These are phyloP conservation scores for Tachina fera DNA, from an alignment of 2,888 invertebrate genomes.

Conservation along the genomic window DNA sequence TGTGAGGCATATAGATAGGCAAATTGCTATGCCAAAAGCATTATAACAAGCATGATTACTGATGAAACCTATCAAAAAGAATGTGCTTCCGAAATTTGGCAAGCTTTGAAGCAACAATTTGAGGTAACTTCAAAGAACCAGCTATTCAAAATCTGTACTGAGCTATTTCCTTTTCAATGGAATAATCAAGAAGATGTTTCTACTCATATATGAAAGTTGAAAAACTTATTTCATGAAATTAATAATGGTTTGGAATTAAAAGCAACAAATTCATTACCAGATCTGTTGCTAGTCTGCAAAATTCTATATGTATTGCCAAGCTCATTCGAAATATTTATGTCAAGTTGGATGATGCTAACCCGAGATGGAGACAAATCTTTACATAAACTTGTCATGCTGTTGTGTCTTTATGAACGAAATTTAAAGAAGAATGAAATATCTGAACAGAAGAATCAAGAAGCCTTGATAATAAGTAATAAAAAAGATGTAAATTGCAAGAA, in stretches of 20 bases:
- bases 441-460: background rate
- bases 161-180: constrained; percentile 11
- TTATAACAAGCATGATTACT: too few relatives aligned
- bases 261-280: too few relatives aligned
- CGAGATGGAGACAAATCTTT: background rate
- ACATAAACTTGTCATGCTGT: background rate
- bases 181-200: constrained; percentile 4
- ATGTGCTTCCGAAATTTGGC: constrained; percentile 1
- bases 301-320: too few relatives aligned
- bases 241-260: too few relatives aligned
- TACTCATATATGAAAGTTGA: too few relatives aligned
- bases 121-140: constrained; percentile 12
- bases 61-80: too few relatives aligned
- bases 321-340: constrained; percentile 7
- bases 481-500: too few relatives aligned
- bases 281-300: too few relatives aligned
- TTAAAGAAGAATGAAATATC: background rate
- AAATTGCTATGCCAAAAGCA: too few relatives aligned
- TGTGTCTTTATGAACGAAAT: background rate
- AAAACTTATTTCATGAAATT: too few relatives aligned
- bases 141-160: constrained; percentile 10
- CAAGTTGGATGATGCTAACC: constrained; percentile 24
- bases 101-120: constrained; percentile 19
- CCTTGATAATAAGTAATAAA: background rate
- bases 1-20: too few relatives aligned